A percentile compares a stretch with the other conserved stretches of the same genome.
These are phyloP conservation scores for Notamacropus eugenii DNA, from an alignment of 2,797 vertebrate species.

Conservation along the genomic window DNA sequence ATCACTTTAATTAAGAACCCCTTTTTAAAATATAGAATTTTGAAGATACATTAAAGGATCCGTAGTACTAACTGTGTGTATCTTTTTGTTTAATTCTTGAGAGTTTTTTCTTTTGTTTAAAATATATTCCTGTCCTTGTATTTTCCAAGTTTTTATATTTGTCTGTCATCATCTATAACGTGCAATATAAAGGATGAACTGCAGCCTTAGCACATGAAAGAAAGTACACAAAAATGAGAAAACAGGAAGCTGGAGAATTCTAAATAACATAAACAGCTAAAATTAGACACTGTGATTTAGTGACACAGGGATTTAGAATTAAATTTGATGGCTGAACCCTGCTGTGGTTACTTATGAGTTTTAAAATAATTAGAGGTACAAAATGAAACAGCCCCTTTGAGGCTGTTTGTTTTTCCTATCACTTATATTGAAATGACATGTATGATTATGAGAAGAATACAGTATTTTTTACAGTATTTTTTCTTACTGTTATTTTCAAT, in stretches of 20 bases:
- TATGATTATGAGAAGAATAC: slow-evolving; percentile 4
- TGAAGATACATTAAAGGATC: not conserved
- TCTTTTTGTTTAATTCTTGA: not conserved
- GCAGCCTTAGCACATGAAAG: not conserved
- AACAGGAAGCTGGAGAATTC: slow-evolving; percentile 6
- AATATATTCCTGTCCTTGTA: not conserved
- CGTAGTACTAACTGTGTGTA: not conserved
- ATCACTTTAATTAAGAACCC: not conserved
- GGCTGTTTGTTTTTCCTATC: slow-evolving; percentile 9
- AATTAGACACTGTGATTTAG: not conserved
- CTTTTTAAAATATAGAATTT: no score
- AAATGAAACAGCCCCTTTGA: slow-evolving; percentile 22
- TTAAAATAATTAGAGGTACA: not conserved
- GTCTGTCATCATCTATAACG: slow-evolving; percentile 1
- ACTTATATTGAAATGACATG: slow-evolving; percentile 21
- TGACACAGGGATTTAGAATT: not conserved
- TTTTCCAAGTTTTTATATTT: not conserved
- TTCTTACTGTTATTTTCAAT: slow-evolving; percentile 74
- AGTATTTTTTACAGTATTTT: slow-evolving; percentile 61
- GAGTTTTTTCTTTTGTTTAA: not conserved
- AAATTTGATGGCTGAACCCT: not conserved
- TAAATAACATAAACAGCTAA: not conserved
- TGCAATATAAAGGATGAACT: not conserved
- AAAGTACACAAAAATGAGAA: not conserved
- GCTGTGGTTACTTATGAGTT: not conserved